Conservation (phyloP, 2,113 vertebrate species). For the Vimba vimba region DNA sequence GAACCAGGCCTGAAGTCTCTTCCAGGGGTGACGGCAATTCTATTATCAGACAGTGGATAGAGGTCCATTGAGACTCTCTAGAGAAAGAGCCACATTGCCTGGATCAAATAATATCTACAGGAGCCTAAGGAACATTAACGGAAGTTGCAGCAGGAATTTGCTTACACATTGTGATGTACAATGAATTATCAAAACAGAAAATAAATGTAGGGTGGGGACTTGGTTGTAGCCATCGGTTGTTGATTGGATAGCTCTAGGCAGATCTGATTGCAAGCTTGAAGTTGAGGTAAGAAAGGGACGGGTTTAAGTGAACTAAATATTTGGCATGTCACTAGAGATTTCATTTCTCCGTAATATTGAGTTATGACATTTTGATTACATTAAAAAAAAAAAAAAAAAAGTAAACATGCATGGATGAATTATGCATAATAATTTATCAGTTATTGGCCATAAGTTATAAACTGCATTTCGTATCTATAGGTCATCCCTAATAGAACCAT, state of each 20-base stretch:
- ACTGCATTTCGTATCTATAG: neutral
- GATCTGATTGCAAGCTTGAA: too few species aligned
- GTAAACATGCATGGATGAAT: neutral
- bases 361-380: too few species aligned
- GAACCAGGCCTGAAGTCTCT: conserved; percentile 34
- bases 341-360: too few species aligned
- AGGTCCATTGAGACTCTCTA: conserved; percentile 34
- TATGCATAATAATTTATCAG: neutral
- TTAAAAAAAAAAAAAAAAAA: too few species aligned
- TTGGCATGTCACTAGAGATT: too few species aligned
- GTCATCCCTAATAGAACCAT: neutral
- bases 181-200: too few species aligned
- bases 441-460: neutral
- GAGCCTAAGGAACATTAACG: neutral
- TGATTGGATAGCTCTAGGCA: too few species aligned
- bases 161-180: neutral
- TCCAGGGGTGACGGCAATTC: conserved; percentile 53
- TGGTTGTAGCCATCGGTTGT: too few species aligned
- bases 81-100: neutral
- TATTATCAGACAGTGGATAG: conserved; percentile 46
- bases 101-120: conserved; percentile 35
- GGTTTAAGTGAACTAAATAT: too few species aligned
- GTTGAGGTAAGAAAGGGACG: too few species aligned
- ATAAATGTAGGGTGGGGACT: too few species aligned
- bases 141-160: neutral